These are phyloP conservation scores for Lipophrys pholis DNA, from an alignment of 2,113 vertebrate species.

Conservation along the genomic window DNA sequence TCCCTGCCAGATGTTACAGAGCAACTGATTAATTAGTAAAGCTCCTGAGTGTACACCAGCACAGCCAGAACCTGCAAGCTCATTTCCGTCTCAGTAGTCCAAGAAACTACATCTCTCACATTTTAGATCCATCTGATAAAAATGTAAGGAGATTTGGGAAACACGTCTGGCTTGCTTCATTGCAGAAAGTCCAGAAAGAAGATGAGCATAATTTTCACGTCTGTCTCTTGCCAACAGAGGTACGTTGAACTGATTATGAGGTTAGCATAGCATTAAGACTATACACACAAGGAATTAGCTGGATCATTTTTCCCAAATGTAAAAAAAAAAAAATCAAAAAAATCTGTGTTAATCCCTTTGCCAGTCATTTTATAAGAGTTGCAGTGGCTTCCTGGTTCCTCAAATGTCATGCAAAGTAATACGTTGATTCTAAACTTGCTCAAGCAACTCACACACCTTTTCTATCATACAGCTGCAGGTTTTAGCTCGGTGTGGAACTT, in stretches of 20 bases:
- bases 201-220: background rate
- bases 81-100: conserved; percentile 26
- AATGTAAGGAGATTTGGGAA: background rate
- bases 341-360: no score
- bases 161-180: background rate
- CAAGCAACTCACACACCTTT: no score
- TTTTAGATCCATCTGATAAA: conserved; percentile 1
- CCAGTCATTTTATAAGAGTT: no score
- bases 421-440: no score
- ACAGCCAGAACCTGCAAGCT: conserved; percentile 7
- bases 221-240: background rate
- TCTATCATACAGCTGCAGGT: no score
- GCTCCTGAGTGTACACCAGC: conserved; percentile 17
- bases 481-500: no score
- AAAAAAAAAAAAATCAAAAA: no score
- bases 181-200: background rate
- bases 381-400: no score
- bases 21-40: conserved; percentile 66
- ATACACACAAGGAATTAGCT: no score
- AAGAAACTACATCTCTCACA: conserved; percentile 6
- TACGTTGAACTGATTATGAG: background rate
- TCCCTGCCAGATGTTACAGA: conserved; percentile 57
- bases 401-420: no score
- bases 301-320: no score
- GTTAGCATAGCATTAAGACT: background rate